Base-by-base conservation (phyloP, 2,888 invertebrate genomes). In the Didymodactylos carnosus region DNA sequence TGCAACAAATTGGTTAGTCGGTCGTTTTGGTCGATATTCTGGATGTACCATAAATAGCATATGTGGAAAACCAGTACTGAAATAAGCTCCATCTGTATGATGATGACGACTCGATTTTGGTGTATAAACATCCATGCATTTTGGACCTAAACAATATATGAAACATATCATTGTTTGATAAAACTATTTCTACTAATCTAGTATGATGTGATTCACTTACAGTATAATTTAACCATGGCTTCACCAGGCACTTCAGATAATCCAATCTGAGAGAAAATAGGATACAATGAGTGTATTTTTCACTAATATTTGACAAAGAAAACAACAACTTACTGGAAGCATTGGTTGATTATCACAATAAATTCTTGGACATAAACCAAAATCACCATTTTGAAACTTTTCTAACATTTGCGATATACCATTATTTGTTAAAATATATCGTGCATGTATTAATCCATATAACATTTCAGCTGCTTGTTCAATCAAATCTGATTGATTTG, bases 1-100 rank as follows among this genome's bases (percentile, higher is more conserved):
- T n/a, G 97, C 94, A 84, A 95, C 91, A 87, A 97, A 97, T 86
- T 94, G 93, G 85, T 92, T 94, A 80, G 90, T 88, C 78, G 95
- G 91, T 81, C 93, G 88, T 86, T 95, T 94, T 77, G 98, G 97
- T 84, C 98, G 88, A 86, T 94, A 93, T 85, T 99, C 98, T 3
- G 98, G 97, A 85, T 98, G 98, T 80, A 99, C 97, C 94, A 99
- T 97, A 85, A 98, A 98, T 78, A 99, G 88, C 98, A 98, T 99
- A 85, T 99, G 98, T 78, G 98, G 98, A 86, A 99, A 99, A 76
- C 98, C 98, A 75, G 97, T 98, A 80, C 98, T 98, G 85, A 98
- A 98, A 85, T 98, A 98, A 70, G 98, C 95, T 75, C 98, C 98
- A 85, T 97, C 97, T 51, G 94, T 95, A 85, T 97, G 94, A 86